Percentiles rank a stretch among this genome's conserved stretches.
Conservation (phyloP, 2,888 invertebrate genomes). For the Baccha elongata region DNA sequence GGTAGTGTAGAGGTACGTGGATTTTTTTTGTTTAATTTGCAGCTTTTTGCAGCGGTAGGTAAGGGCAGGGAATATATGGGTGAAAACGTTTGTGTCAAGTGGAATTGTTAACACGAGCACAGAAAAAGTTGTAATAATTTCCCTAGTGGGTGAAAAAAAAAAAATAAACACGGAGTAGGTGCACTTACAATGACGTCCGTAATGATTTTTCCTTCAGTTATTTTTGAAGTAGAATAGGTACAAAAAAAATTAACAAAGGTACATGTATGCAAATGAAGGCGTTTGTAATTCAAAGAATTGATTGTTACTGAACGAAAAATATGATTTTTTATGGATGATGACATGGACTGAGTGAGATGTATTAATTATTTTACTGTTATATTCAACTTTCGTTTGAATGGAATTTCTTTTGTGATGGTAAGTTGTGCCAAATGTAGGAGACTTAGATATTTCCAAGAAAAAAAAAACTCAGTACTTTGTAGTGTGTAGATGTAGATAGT, state of each 20-base stretch:
- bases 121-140: constrained; percentile 66
- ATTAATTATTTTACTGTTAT: constrained; percentile 40
- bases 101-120: constrained; percentile 62
- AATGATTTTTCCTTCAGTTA: constrained; percentile 67
- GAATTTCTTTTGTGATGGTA: constrained; percentile 53
- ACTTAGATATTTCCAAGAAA: constrained; percentile 14
- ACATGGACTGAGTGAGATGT: constrained; percentile 41
- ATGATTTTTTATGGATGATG: constrained; percentile 59
- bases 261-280: constrained; percentile 62
- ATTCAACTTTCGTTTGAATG: constrained; percentile 33
- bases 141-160: constrained; percentile 47
- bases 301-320: constrained; percentile 69
- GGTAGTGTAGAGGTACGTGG: constrained; percentile 22
- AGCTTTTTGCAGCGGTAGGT: constrained; percentile 51
- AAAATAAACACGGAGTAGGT: constrained; percentile 52
- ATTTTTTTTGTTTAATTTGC: constrained; percentile 73
- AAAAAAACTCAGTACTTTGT: too few relatives aligned
- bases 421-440: too few relatives aligned
- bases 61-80: constrained; percentile 54
- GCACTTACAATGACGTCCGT: constrained; percentile 68
- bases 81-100: constrained; percentile 73
- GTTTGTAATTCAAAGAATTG: constrained; percentile 67
- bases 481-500: too few relatives aligned
- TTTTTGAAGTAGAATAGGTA: constrained; percentile 60
- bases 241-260: constrained; percentile 25